These are phyloP conservation scores for Prietella phreatophila DNA, from an alignment of 2,113 vertebrate genomes.

Conservation along the genomic window DNA sequence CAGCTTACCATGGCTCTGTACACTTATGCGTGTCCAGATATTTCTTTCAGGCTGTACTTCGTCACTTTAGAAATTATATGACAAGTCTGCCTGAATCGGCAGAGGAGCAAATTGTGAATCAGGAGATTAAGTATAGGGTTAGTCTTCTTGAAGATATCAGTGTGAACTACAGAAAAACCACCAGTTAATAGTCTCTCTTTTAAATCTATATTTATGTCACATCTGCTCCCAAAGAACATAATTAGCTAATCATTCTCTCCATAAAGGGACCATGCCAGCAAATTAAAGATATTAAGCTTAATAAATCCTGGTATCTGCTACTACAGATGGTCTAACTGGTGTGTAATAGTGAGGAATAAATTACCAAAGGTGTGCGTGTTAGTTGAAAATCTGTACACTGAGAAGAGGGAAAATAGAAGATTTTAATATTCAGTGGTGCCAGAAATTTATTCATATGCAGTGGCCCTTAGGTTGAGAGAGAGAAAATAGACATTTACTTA, in stretches of 20 bases:
- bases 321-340: conserved; percentile 23
- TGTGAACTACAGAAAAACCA: conserved; percentile 23
- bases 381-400: neutral
- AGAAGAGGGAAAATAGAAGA: neutral
- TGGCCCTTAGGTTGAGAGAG: neutral
- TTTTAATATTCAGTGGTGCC: neutral
- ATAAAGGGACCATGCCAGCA: conserved; percentile 11
- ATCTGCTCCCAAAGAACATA: neutral
- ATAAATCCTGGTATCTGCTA: conserved; percentile 41
- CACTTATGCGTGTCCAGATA: conserved; percentile 43
- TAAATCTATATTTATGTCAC: conserved; percentile 27
- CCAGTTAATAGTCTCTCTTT: neutral
- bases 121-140: conserved; percentile 15
- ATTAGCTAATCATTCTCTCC: conserved; percentile 23
- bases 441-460: neutral
- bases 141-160: neutral
- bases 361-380: conserved; percentile 1
- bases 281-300: conserved; percentile 31
- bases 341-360: conserved; percentile 36
- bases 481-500: neutral
- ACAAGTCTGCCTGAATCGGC: neutral
- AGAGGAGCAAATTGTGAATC: neutral
- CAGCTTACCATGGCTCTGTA: conserved; percentile 42
- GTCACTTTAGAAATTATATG: neutral
- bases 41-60: neutral